Base-by-base conservation (phyloP, 2,888 invertebrate genomes). In the Leptinotarsa peninsularis region DNA sequence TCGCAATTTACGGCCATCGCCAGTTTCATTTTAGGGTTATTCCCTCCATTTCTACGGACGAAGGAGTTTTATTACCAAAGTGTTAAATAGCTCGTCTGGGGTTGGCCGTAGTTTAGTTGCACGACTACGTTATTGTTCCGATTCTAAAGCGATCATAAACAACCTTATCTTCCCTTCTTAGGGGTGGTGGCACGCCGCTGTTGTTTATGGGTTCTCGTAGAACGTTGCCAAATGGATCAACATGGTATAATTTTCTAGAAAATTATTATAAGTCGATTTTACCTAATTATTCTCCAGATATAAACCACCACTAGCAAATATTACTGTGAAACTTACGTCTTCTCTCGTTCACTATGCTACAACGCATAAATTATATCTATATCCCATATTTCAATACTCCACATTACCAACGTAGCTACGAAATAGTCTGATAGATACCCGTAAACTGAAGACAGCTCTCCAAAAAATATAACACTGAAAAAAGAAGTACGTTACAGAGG, bases 131-230 rank as follows among this genome's bases (percentile, higher is more conserved):
- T 63, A 63, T 70, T 70, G 50, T 72, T 69, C 56, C 56, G 21
- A 49, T 68, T 72, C 76, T 67, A 76, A 77, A 68, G 71, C 72
- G 76, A 73, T 75, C 80, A 75, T 80, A 79, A 79, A 79, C 78
- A 70, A 79, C 76, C 74, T 73, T 78, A 76, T 76, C 76, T 73
- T 60, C 54, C 66, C 73, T 69, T 56, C 56, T 71, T 27, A 58
- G 76, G 73, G 63, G 72, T 50, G 50, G 67, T 43, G 58, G 67
- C 67, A 73, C 76, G 76, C 76, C 76, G 68, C 76, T 74, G 74
- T 70, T 69, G 72, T 74, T 76, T 74, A 74, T 63, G 74, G 66
- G 21, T 63, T 43, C 70, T 3, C 14, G 66, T 49, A 66, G 66
- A 15, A 54, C 52, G 76, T 71, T 73, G 76, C 66, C 76, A 69